Percentiles rank a stretch among this genome's conserved stretches.
Evolutionary conservation across 2,113 vertebrate species (phyloP).

Genomic region (Salvelinus fontinalis): DNA sequence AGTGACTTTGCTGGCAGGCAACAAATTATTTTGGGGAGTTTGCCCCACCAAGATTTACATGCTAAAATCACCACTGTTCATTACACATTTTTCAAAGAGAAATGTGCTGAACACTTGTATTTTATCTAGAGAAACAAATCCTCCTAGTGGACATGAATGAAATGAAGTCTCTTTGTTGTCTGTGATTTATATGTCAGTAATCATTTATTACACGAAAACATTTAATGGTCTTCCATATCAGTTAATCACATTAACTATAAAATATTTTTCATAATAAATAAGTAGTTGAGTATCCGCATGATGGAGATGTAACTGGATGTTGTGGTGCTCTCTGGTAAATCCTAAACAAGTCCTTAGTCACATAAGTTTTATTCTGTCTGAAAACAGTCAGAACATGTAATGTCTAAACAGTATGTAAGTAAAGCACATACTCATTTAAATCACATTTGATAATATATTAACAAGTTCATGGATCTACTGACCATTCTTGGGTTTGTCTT

Average conservation of each 20-base stretch:
- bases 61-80: too few species aligned
- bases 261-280: not conserved
- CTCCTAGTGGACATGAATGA: not conserved
- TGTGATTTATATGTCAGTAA: not conserved
- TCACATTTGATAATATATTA: conserved; percentile 27
- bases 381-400: conserved; percentile 51
- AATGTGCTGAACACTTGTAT: not conserved
- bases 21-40: too few species aligned
- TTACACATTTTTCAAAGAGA: too few species aligned
- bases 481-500: conserved; percentile 22
- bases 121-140: not conserved
- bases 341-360: conserved; percentile 19
- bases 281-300: too few species aligned
- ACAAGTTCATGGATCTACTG: conserved; percentile 23
- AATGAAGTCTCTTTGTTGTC: not conserved
- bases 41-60: too few species aligned
- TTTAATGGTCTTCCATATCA: conserved; percentile 1
- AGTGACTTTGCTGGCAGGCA: too few species aligned
- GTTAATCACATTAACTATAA: not conserved
- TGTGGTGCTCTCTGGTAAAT: not conserved
- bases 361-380: conserved; percentile 62
- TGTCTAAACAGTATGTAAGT: conserved; percentile 37
- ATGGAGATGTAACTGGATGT: not conserved
- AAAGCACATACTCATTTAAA: conserved; percentile 27
- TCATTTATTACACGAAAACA: not conserved